Evolutionary conservation across 2,113 vertebrate species (phyloP).

Genomic region (Syngnathus typhle): DNA sequence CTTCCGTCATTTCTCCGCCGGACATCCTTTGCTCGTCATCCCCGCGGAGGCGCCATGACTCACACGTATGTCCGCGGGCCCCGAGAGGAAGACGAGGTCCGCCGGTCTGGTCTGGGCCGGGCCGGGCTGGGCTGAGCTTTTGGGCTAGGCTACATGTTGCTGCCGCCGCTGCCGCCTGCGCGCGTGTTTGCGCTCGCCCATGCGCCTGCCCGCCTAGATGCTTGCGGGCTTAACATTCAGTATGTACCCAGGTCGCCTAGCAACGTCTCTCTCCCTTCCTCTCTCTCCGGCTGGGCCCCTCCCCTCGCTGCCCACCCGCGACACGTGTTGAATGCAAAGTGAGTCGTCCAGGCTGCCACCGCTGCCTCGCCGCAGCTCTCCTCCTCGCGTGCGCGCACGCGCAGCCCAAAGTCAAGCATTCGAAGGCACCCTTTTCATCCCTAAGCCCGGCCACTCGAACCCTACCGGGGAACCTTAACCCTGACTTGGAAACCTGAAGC

Average conservation of each 20-base stretch:
- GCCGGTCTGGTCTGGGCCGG: background rate
- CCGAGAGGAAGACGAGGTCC: background rate
- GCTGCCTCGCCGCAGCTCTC: background rate
- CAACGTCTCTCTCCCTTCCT: conserved; percentile 55
- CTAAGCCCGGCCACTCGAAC: background rate
- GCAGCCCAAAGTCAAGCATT: background rate
- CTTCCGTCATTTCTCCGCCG: conserved; percentile 1
- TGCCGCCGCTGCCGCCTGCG: conserved; percentile 47
- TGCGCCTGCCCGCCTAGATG: conserved; percentile 50
- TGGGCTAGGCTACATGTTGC: conserved; percentile 73
- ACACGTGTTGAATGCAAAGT: conserved; percentile 79
- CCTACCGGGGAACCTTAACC: background rate
- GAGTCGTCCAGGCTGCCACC: conserved; percentile 40
- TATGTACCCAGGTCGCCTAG: conserved; percentile 77
- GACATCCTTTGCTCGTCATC: background rate
- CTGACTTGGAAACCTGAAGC: background rate
- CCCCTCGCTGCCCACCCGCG: conserved; percentile 53
- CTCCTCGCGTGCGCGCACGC: background rate
- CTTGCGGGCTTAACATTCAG: conserved; percentile 76
- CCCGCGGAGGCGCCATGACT: background rate
- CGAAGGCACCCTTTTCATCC: background rate
- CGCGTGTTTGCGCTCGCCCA: conserved; percentile 54
- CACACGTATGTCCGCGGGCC: background rate
- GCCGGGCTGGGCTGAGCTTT: background rate
- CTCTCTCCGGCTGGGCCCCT: conserved; percentile 16